Evolutionary conservation across 2,888 invertebrate genomes (phyloP), one percentile per base, ranked within the genome.

Genomic region (Panopea generosa): DNA sequence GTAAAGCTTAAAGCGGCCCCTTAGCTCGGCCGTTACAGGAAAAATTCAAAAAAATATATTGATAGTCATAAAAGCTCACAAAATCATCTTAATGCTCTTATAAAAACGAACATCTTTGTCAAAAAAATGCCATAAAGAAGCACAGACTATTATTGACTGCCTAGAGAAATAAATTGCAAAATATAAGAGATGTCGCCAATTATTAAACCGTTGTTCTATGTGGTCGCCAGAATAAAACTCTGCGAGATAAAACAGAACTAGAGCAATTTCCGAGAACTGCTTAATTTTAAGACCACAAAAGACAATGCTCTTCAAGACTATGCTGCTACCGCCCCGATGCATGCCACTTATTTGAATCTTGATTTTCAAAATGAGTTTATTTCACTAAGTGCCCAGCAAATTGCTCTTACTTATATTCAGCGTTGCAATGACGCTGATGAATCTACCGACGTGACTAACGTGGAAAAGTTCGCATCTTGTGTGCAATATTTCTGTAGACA

Each of bases 391-490:
- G 45, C 45, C 2, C 43, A 59, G 26, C 59, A 59, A 59, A 59
- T 59, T 45, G 20, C 59, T 7, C 22, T 24, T 9, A 26, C 59
- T 11, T 45, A 45, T 43, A 55, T 29, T 55, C 29, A 55, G 29
- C 55, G 55, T 29, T 61, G 61, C 20, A 18, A 49, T 16, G 11
- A 38, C 24, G 63, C 45, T n/a, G 55, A 63, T 43, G 55, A 63
- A 55, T 63, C 53, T 50, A 55, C 57, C 7, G 67, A 49, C 33
- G 59, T 67, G 7, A 59, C 47, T 27, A n/a, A 67, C 14, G 26
- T 50, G 14, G 67, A 67, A 67, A 16, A 59, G 57, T 67, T 50
- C 59, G 1, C 24, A 50, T 33, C 49, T 49, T 26, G n/a, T 67
- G 22, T 50, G 67, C 14, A 59, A 26, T 67, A 26, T n/a, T n/a